These are phyloP conservation scores for Microplitis demolitor DNA, from an alignment of 1,140 invertebrate genomes.

Conservation along the genomic window DNA sequence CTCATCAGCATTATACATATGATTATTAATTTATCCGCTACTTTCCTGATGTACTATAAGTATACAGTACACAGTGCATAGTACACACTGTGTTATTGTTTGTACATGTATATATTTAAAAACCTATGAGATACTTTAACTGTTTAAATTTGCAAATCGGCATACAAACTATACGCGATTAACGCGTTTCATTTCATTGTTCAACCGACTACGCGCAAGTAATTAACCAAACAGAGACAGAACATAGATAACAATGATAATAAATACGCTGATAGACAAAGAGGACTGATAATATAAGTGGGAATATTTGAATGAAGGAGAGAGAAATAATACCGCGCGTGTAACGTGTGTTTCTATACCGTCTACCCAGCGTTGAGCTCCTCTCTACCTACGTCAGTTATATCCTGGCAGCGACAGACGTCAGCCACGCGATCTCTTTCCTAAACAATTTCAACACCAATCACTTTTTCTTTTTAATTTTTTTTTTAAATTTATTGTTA, in stretches of 20 bases:
- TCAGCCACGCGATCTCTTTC: conserved; percentile 38
- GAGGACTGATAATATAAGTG: not conserved
- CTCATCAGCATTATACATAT: not conserved
- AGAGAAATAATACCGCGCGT: not conserved
- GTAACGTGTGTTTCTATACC: conserved; percentile 19
- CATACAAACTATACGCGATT: not conserved
- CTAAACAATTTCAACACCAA: not conserved
- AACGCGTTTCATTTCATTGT: conserved; percentile 20
- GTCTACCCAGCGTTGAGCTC: conserved; percentile 18
- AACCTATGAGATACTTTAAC: not conserved
- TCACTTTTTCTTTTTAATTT: not conserved
- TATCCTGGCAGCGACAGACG: conserved; percentile 58
- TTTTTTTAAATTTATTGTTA: too few species aligned
- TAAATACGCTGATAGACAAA: too few species aligned
- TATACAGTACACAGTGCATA: not conserved
- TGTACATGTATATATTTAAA: not conserved
- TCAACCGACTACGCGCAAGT: not conserved
- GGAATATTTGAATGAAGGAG: not conserved
- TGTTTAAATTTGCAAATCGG: not conserved
- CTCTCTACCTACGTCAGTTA: conserved; percentile 50
- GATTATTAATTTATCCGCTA: conserved; percentile 5
- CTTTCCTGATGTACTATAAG: not conserved
- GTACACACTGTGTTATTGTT: too few species aligned
- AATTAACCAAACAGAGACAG: too few species aligned
- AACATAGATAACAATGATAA: too few species aligned